Conservation (phyloP, 2,113 vertebrate species). For the Rousettus leschenaultii region DNA sequence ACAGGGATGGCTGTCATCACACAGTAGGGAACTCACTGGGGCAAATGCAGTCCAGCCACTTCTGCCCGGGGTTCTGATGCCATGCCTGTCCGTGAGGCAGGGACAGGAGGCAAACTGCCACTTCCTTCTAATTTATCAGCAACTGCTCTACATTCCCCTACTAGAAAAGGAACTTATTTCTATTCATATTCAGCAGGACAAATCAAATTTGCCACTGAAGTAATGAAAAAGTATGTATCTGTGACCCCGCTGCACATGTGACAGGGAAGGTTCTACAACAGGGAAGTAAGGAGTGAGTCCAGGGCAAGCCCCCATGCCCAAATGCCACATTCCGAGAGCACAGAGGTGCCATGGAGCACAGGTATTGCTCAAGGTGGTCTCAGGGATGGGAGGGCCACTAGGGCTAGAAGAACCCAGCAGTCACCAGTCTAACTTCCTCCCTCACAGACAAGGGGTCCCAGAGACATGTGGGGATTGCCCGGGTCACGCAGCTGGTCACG, state of each 20-base stretch:
- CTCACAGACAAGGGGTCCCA: background rate
- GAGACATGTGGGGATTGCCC: background rate
- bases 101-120: background rate
- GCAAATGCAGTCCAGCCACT: too few species aligned
- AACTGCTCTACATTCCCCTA: background rate
- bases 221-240: background rate
- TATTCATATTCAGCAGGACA: background rate
- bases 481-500: background rate
- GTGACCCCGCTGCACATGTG: background rate
- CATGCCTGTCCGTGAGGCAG: too few species aligned
- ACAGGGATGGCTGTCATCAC: too few species aligned
- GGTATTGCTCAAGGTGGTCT: too few species aligned
- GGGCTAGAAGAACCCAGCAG: background rate
- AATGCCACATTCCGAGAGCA: background rate
- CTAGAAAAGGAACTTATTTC: slow-evolving; percentile 4
- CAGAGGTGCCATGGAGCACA: background rate
- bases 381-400: background rate
- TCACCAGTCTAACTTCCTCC: background rate
- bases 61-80: too few species aligned
- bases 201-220: background rate
- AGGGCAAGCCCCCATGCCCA: too few species aligned
- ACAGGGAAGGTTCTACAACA: background rate
- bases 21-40: too few species aligned
- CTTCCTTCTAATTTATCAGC: slow-evolving; percentile 8
- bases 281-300: background rate